Percentiles rank a stretch among this genome's conserved stretches.
These are phyloP conservation scores for Cinara cedri DNA, from an alignment of 2,888 invertebrate species.

Conservation along the genomic window DNA sequence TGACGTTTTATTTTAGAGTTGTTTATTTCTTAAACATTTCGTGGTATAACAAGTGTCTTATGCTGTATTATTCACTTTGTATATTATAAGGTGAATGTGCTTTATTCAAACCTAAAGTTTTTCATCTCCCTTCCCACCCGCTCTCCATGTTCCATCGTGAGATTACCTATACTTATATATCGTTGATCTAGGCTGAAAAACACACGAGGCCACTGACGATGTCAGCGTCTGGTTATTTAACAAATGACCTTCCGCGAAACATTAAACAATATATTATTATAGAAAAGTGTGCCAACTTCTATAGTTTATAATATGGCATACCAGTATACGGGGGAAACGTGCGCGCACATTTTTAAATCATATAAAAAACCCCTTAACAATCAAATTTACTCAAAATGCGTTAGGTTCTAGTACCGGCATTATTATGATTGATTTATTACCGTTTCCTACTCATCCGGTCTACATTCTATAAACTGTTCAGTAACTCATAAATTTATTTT, in stretches of 20 bases:
- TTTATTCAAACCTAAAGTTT: neutral
- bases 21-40: no score
- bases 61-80: no score
- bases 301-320: no score
- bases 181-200: slow-evolving; percentile 27
- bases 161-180: neutral
- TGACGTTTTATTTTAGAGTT: no score
- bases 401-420: no score
- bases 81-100: neutral
- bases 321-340: slow-evolving; percentile 27
- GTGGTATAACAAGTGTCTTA: no score
- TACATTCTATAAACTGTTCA: no score
- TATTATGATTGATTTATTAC: no score
- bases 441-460: no score
- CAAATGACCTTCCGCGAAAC: slow-evolving; percentile 37
- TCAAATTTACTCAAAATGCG: no score
- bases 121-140: neutral
- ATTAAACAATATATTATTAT: slow-evolving; percentile 26
- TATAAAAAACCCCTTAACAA: neutral
- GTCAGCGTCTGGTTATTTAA: slow-evolving; percentile 15
- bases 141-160: neutral
- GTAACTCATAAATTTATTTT: no score
- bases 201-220: slow-evolving; percentile 16
- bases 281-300: slow-evolving; percentile 46
- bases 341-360: slow-evolving; percentile 6